Evolutionary conservation across 2,888 invertebrate genomes (phyloP).

Genomic region (Xanthia togata): DNA sequence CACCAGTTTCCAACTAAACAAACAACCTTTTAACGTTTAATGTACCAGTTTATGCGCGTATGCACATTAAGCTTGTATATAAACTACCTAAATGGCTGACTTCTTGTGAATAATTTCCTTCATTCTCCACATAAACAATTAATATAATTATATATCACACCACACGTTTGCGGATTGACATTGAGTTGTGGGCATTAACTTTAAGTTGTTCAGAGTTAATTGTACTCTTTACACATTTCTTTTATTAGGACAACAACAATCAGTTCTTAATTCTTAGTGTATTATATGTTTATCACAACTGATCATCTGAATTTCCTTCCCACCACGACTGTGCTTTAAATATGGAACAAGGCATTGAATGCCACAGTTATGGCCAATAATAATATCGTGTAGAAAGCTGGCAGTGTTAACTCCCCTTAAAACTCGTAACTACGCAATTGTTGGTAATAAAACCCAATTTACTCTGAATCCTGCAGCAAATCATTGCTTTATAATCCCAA

Average conservation of each 20-base stretch:
- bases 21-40: slow-evolving; percentile 82
- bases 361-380: slow-evolving; percentile 68
- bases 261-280: slow-evolving; percentile 9
- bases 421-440: slow-evolving; percentile 61
- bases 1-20: slow-evolving; percentile 87
- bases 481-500: slow-evolving; percentile 57
- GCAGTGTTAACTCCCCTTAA: slow-evolving; percentile 62
- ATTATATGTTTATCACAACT: slow-evolving; percentile 26
- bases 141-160: slow-evolving; percentile 32
- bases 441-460: slow-evolving; percentile 70
- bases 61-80: slow-evolving; percentile 49
- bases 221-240: slow-evolving; percentile 21
- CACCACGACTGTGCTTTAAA: slow-evolving; percentile 45
- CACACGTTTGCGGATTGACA: slow-evolving; percentile 14
- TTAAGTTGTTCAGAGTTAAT: slow-evolving; percentile 22
- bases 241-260: slow-evolving; percentile 2
- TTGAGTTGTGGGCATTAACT: slow-evolving; percentile 32
- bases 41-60: slow-evolving; percentile 62
- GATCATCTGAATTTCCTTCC: slow-evolving; percentile 19
- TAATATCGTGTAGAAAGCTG: slow-evolving; percentile 71
- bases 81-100: slow-evolving; percentile 55
- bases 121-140: slow-evolving; percentile 40
- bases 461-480: slow-evolving; percentile 61
- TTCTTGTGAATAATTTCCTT: slow-evolving; percentile 50
- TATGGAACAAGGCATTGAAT: slow-evolving; percentile 62